Evolutionary conservation across 2,797 vertebrate species (phyloP), one percentile per base, ranked within the genome.

Genomic region (Microhierax caerulescens): DNA sequence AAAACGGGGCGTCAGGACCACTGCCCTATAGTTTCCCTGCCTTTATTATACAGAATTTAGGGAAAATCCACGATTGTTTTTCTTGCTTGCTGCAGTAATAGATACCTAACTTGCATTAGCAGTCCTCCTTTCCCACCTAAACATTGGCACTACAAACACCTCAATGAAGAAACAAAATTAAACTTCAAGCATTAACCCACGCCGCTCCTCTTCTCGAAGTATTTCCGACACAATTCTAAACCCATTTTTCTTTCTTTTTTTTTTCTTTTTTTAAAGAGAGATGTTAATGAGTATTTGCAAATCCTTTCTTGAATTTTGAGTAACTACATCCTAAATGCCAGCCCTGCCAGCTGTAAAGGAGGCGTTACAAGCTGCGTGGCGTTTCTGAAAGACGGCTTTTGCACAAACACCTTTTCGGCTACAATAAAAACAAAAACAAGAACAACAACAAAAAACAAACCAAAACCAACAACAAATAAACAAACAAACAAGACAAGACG

Each of bases 51-150:
- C 32, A 69, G 63, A 76, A 91, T 73, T 57, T 91, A 83, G 85
- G 54, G 69, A n/a, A 91, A 92, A 91, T 73, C 85, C 85, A 75
- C 18, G n/a, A n/a, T n/a, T n/a, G n/a, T n/a, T n/a, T n/a, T 13
- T 80, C 90, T 96, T 82, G 59, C 89, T 97, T 87, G 83, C 75
- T 92, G 85, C 61, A 67, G 53, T 57, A 85, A 73, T n/a, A 80
- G 82, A 69, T 76, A 90, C 94, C 96, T 94, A 63, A 89, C 93
- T 97, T 93, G 88, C 83, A 90, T 84, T 75, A 88, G 76, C 65
- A 60, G 72, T 86, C 32, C 51, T 90, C 61, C 72, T 36, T 93
- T 85, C 16, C 70, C 47, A 54, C 37, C 75, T 73, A 92, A 81
- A 39, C 48, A 84, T 23, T 80, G 59, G 43, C 81, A 85, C 65